A percentile compares a stretch with the other conserved stretches of the same genome.
phyloP scores from a whole-genome alignment of 1,140 invertebrate species.

The Zaprionus ornatus region DNA sequence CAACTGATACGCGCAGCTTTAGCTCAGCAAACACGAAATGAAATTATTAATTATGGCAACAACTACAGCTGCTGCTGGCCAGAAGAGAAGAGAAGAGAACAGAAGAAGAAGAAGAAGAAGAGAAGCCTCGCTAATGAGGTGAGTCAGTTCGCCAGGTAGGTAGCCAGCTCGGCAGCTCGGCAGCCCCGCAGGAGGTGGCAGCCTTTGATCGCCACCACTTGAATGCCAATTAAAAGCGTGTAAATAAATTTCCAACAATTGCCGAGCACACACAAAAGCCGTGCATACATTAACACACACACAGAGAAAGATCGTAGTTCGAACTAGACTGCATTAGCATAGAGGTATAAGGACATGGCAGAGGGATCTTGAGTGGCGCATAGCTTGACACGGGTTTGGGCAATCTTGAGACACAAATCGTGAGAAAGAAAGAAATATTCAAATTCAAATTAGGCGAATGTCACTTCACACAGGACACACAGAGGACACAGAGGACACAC shows the following conservation, averaged over 20 bases:
- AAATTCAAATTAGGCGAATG: conserved; percentile 75
- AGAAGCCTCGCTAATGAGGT: conserved; percentile 36
- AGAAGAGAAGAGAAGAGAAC: not conserved
- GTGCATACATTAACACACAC: conserved; percentile 49
- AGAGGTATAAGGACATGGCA: not conserved
- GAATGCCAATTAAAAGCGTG: conserved; percentile 80
- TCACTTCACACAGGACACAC: conserved; percentile 64
- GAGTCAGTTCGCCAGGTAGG: conserved; percentile 11
- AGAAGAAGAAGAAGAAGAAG: not conserved
- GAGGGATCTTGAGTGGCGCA: conserved; percentile 57
- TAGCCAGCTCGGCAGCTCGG: not conserved
- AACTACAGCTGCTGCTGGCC: conserved; percentile 18
- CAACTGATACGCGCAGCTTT: conserved; percentile 46
- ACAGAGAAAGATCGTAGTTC: conserved; percentile 45
- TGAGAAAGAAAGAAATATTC: conserved; percentile 68
- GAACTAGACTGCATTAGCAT: conserved; percentile 74
- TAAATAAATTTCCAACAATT: conserved; percentile 80
- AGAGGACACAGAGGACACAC: conserved; percentile 45
- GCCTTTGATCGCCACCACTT: conserved; percentile 70
- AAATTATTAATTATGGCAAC: conserved; percentile 43
- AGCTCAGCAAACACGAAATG: conserved; percentile 31
- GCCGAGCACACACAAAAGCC: conserved; percentile 60
- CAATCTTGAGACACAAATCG: conserved; percentile 76
- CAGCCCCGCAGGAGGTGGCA: conserved; percentile 40
- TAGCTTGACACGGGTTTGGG: conserved; percentile 48